Base-by-base conservation (phyloP, 2,797 vertebrate genomes). In the Distichodus sexfasciatus region DNA sequence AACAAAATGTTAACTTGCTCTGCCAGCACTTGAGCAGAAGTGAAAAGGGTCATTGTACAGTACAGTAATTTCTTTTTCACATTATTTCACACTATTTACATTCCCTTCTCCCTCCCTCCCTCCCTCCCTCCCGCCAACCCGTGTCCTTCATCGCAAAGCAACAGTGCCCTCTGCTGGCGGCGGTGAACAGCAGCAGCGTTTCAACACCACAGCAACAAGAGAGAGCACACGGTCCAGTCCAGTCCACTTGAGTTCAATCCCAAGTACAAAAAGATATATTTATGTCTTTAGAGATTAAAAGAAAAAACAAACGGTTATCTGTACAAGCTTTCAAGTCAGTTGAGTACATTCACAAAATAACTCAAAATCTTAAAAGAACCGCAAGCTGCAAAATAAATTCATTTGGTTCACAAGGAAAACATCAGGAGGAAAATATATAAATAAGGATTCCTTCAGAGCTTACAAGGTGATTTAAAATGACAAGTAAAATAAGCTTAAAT, bases 1-100 rank as follows among this genome's bases (percentile, higher is more conserved):
- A 79, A 84, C 78, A 76, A 76, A 79, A 74, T 83, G 83, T 87
- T 88, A 83, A 88, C 85, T 87, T 82, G 82, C 71, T 83, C 46
- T 74, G 75, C 77, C 76, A 38, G 77, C 76, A 81, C 77, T 83
- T 70, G 63, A 72, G 82, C 64, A 76, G 75, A 87, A 75, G 66
- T 78, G 68, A 79, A 81, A 85, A 83, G 76, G 74, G 79, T 84
- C 74, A 85, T 85, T 88, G 83, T 89, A 91, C 87, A 90, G 81
- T 79, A 83, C 74, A 79, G 47, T 48, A 17, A 44, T 74, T 83
- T 84, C 84, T 87, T 86, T 79, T 84, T 84, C 88, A 90, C 85
- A 86, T 78, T 86, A 87, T 87, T 79, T 87, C 84, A 91, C 88
- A 91, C 81, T 90, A 91, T 91, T 85, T 90, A 91, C 90, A 90